Conservation (phyloP, 2,888 invertebrate species). For the Panopea generosa region DNA sequence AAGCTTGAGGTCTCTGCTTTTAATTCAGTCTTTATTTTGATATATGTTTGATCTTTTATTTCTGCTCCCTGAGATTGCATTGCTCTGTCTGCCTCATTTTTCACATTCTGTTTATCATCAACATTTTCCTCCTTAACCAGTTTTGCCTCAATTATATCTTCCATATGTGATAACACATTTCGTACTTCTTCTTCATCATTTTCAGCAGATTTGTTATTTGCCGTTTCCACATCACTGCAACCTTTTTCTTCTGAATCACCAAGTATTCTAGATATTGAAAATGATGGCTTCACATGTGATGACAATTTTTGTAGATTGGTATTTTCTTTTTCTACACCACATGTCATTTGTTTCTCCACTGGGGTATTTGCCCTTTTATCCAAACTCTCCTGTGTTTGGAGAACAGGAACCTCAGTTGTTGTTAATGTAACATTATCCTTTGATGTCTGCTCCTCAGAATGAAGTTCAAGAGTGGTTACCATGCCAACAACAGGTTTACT, state of each 20-base stretch:
- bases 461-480: slow-evolving; percentile 54
- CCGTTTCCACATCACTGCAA: neutral
- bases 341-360: no score
- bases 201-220: no score
- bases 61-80: no score
- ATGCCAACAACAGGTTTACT: no score
- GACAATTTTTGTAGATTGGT: slow-evolving; percentile 14
- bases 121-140: no score
- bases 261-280: slow-evolving; percentile 36
- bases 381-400: slow-evolving; percentile 5
- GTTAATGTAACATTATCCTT: slow-evolving; percentile 41
- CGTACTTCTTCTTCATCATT: slow-evolving; percentile 3
- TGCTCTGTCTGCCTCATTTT: no score
- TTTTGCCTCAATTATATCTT: slow-evolving; percentile 40
- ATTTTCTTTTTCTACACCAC: slow-evolving; percentile 3
- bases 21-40: neutral
- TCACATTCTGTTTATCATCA: no score
- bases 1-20: neutral
- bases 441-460: slow-evolving; percentile 49
- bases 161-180: slow-evolving; percentile 30
- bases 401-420: slow-evolving; percentile 14
- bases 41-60: no score
- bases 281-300: slow-evolving; percentile 10
- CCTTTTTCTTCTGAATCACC: slow-evolving; percentile 13
- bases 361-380: no score